Evolutionary conservation across 1,140 invertebrate genomes (phyloP).

Genomic region (Pseudomyrmex gracilis): DNA sequence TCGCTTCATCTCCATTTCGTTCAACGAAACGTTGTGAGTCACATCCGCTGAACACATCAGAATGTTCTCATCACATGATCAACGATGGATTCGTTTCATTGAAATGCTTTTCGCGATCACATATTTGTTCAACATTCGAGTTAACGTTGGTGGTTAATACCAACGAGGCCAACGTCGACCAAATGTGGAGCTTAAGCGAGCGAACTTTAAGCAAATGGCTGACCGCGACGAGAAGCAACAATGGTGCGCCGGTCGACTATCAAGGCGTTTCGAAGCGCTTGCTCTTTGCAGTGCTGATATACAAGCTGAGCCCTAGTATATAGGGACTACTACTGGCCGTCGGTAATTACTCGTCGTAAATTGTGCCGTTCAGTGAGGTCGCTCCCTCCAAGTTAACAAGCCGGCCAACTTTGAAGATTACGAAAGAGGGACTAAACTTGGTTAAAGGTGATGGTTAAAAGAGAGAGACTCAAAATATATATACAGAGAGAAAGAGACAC

Average conservation of each 20-base stretch:
- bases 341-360: slow-evolving; percentile 77
- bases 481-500: not conserved
- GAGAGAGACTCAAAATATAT: slow-evolving; percentile 10
- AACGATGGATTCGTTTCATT: no score
- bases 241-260: slow-evolving; percentile 36
- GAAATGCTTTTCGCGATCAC: no score
- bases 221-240: slow-evolving; percentile 44
- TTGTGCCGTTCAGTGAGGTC: slow-evolving; percentile 72
- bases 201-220: slow-evolving; percentile 21
- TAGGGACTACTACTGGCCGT: slow-evolving; percentile 55
- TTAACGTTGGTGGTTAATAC: no score
- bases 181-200: not conserved
- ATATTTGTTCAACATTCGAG: no score
- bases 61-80: no score
- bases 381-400: slow-evolving; percentile 70
- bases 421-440: slow-evolving; percentile 47
- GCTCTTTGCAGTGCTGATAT: slow-evolving; percentile 52
- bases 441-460: slow-evolving; percentile 6
- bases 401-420: slow-evolving; percentile 70
- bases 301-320: slow-evolving; percentile 47
- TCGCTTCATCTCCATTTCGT: not conserved
- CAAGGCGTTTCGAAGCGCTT: slow-evolving; percentile 41
- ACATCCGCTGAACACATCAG: no score
- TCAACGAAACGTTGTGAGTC: no score
- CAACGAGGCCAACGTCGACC: no score